These are phyloP conservation scores for Ceuthmochares aereus DNA, from an alignment of 2,113 vertebrate genomes.

Conservation along the genomic window DNA sequence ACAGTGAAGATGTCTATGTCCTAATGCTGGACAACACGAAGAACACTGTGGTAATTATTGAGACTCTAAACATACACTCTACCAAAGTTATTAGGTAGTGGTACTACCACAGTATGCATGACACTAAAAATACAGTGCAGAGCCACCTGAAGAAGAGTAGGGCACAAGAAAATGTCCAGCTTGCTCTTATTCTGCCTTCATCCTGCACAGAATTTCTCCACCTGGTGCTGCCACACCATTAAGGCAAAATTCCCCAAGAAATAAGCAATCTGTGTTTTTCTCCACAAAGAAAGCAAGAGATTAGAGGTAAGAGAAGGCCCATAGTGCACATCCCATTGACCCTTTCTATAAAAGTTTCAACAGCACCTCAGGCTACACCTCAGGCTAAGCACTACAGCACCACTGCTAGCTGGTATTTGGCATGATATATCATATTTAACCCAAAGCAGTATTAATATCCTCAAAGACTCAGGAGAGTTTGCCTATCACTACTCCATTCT, in stretches of 20 bases:
- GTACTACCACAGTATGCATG: not conserved
- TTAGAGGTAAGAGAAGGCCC: not conserved
- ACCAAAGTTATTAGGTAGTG: not conserved
- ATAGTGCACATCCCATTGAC: not conserved
- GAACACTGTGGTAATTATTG: not conserved
- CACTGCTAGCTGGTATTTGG: not conserved
- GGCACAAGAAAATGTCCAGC: not conserved
- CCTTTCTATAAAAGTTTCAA: not conserved
- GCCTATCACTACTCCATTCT: not conserved
- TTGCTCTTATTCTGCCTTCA: not conserved
- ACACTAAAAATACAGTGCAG: not conserved
- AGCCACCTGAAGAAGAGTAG: not conserved
- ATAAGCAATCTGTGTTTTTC: not conserved
- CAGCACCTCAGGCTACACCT: accelerated
- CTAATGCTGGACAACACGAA: not conserved
- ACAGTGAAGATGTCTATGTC: not conserved
- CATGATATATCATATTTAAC: accelerated
- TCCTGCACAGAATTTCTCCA: not conserved
- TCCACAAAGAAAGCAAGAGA: not conserved
- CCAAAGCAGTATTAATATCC: not conserved
- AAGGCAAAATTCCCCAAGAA: not conserved
- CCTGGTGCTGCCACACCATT: not conserved
- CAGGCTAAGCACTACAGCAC: not conserved
- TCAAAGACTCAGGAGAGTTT: not conserved
- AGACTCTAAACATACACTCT: not conserved